Evolutionary conservation across 2,113 vertebrate genomes (phyloP).

Genomic region (cat (Felis catus)): F.catus_Fca126_mat1.0 CM031412.1:213699501-213700000

Average conservation of each 20-base stretch:
- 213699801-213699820: rapidly evolving
- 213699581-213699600: neutral
- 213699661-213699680: neutral
- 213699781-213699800: neutral
- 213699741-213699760: rapidly evolving
- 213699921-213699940: neutral
- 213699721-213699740: neutral
- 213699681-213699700: neutral
- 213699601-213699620: neutral
- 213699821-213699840: too few species aligned
- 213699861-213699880: neutral
- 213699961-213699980: too few species aligned
- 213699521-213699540: neutral
- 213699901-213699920: neutral
- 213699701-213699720: neutral
- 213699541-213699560: neutral
- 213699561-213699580: neutral
- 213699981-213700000: too few species aligned
- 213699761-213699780: neutral
- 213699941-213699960: neutral
- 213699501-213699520: neutral
- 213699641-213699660: neutral
- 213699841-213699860: too few species aligned
- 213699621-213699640: neutral
- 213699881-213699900: neutral